phyloP scores from a whole-genome alignment of 2,113 vertebrate genomes.

The Ptyas mucosa region DNA sequence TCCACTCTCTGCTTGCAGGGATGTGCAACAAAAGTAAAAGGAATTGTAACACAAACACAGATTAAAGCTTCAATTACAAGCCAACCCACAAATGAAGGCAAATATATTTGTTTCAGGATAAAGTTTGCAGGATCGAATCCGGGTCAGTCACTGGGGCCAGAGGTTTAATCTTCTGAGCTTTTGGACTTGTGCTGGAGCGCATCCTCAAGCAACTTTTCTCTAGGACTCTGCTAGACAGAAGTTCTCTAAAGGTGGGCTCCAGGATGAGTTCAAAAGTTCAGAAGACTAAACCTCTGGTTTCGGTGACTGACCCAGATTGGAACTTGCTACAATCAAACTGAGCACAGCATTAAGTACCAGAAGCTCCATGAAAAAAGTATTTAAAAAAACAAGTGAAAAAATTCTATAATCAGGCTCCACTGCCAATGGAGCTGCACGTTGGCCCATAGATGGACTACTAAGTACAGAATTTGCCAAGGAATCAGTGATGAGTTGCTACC shows the following conservation, averaged over 20 bases:
- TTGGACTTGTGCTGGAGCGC: neutral
- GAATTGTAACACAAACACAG: neutral
- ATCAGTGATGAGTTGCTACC: neutral
- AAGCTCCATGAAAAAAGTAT: neutral
- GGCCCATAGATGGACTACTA: neutral
- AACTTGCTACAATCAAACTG: neutral
- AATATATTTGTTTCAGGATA: neutral
- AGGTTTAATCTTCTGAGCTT: neutral
- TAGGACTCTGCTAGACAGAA: neutral
- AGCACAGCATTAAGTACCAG: neutral
- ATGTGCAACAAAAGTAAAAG: neutral
- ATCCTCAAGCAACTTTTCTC: neutral
- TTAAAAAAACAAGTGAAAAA: neutral
- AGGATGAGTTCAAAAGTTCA: neutral
- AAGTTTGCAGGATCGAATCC: neutral
- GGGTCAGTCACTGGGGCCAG: neutral
- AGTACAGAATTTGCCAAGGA: neutral
- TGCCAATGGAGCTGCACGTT: neutral
- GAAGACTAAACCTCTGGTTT: neutral
- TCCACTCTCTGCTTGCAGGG: neutral
- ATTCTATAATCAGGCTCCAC: neutral
- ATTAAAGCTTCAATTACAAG: neutral
- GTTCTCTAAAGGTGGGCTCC: neutral
- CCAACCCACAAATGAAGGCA: neutral
- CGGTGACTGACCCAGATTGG: neutral